phyloP scores from a whole-genome alignment of 2,888 invertebrate genomes.

The Sinelater perroti region DNA sequence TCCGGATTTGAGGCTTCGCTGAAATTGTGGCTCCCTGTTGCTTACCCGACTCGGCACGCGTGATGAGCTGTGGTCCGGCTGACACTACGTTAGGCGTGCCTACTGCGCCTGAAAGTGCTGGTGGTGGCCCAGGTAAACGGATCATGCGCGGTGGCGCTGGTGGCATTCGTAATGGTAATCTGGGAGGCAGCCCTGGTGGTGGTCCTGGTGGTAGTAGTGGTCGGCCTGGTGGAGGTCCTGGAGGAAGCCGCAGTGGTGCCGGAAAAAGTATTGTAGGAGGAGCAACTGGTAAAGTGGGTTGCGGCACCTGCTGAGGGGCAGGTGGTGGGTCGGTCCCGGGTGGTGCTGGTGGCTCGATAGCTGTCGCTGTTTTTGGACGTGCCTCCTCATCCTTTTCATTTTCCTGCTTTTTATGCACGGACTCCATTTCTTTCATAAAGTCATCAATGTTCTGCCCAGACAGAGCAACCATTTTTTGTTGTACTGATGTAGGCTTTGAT shows the following conservation, averaged over 20 bases:
- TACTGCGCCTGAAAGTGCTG: conserved; percentile 40
- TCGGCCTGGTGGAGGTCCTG: conserved; percentile 66
- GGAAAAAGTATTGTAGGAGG: conserved; percentile 57
- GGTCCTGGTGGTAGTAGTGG: conserved; percentile 66
- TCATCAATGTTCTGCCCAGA: conserved; percentile 92
- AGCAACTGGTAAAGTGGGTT: conserved; percentile 59
- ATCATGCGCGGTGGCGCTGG: conserved; percentile 66
- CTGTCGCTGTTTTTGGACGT: conserved; percentile 33
- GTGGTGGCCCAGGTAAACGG: conserved; percentile 52
- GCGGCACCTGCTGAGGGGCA: conserved; percentile 42
- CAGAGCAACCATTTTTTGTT: conserved; percentile 87
- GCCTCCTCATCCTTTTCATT: conserved; percentile 43
- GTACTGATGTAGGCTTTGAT: conserved; percentile 77
- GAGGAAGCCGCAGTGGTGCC: conserved; percentile 63
- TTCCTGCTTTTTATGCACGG: conserved; percentile 79
- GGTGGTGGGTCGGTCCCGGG: conserved; percentile 54
- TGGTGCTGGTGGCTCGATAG: conserved; percentile 52
- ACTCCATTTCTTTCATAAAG: conserved; percentile 93
- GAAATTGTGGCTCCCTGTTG: conserved; percentile 80
- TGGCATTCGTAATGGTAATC: conserved; percentile 62
- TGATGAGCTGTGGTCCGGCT: conserved; percentile 84
- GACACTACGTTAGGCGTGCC: conserved; percentile 76
- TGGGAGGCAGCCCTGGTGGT: conserved; percentile 69
- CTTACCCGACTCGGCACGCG: conserved; percentile 72
- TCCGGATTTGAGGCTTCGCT: conserved; percentile 96